phyloP scores from a whole-genome alignment of 1,140 invertebrate genomes.

The Popillia japonica region DNA sequence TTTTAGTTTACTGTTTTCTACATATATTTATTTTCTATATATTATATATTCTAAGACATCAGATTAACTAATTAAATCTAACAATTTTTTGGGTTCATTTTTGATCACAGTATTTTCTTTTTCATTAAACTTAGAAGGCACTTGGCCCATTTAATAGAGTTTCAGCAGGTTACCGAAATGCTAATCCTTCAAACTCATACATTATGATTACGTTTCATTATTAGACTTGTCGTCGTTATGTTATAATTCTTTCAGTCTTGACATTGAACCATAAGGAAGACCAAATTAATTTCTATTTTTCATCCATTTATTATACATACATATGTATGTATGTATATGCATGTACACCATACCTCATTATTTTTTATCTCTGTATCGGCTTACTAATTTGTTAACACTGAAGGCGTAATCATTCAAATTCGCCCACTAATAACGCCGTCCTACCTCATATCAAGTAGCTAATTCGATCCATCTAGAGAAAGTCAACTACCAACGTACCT shows the following conservation, averaged over 20 bases:
- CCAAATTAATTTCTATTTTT: background rate
- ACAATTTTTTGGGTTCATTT: too few relatives aligned
- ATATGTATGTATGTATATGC: background rate
- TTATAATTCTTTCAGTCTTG: background rate
- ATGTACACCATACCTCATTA: background rate
- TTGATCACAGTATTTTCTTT: too few relatives aligned
- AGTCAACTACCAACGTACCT: conserved; percentile 48
- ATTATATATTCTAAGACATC: too few relatives aligned
- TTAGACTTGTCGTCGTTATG: background rate
- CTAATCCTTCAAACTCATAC: too few relatives aligned
- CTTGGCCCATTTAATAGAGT: too few relatives aligned
- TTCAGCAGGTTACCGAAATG: too few relatives aligned
- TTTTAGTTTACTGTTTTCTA: too few relatives aligned
- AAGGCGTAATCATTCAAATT: background rate
- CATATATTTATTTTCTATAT: too few relatives aligned
- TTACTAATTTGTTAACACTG: conserved; percentile 6
- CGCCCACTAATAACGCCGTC: background rate
- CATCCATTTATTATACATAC: background rate
- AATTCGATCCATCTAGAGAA: background rate
- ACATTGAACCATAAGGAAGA: background rate
- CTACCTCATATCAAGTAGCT: background rate
- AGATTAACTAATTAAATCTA: too few relatives aligned
- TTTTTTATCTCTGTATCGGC: background rate
- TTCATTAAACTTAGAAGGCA: too few relatives aligned
- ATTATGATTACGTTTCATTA: background rate